These are phyloP conservation scores for Coracopsis vasa DNA, from an alignment of 2,113 vertebrate genomes.

Conservation along the genomic window DNA sequence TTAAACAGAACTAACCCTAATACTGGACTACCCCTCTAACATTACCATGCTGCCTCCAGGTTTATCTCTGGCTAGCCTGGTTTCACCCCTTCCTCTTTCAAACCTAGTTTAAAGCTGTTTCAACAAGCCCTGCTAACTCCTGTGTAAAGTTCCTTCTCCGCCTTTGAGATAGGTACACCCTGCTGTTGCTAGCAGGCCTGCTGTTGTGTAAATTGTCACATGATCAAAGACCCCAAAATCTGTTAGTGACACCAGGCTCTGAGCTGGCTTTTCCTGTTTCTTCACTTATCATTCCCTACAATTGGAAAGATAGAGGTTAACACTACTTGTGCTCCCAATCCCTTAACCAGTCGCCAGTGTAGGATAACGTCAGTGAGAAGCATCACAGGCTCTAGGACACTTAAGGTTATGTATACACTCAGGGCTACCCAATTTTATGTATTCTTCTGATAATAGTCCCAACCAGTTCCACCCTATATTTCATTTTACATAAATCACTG, in stretches of 20 bases:
- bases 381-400: neutral
- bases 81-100: neutral
- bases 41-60: neutral
- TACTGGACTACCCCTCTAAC: neutral
- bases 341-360: neutral
- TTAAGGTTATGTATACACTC: neutral
- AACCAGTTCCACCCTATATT: neutral
- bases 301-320: neutral
- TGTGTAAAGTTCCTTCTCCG: neutral
- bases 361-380: neutral
- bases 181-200: neutral
- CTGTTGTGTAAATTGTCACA: neutral
- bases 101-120: neutral
- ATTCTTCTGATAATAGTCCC: neutral
- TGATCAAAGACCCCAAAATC: neutral
- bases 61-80: neutral
- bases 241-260: neutral
- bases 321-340: neutral
- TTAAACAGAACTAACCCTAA: neutral
- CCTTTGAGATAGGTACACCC: neutral
- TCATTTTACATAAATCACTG: neutral
- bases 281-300: neutral
- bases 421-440: neutral
- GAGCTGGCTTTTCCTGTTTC: neutral
- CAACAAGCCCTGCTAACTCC: neutral